Evolutionary conservation across 2,113 vertebrate genomes (phyloP), one percentile per base, ranked within the genome.

Genomic region (Lasiurus borealis): DNA sequence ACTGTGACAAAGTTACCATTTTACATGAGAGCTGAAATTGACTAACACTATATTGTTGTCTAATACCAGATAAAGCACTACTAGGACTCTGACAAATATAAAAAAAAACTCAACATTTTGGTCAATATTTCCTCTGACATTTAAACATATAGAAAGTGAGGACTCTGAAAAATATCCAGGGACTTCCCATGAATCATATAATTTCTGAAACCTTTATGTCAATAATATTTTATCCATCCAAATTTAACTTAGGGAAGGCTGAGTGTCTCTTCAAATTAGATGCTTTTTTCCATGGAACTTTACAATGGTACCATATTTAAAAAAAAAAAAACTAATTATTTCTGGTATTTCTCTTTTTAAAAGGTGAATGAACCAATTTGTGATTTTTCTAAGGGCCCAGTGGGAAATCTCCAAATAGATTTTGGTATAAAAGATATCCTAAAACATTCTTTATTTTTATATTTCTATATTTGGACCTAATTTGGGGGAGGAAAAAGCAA

Each of bases 401-500:
- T 85, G 95, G 92, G 96, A 96, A 93, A 94, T 85, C 85, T 90
- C 72, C 94, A 94, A 94, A 93, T 93, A 84, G 76, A 50, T 89
- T 90, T 93, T 34, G 18, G 68, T 95, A 25, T 92, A 92, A 93
- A 88, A 93, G 57, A 54, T 69, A 90, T 82, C 54, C 48, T 68
- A 23, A 93, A 94, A 82, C 27, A 81, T n/a, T 77, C n/a, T 75
- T 69, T 66, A 31, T 6, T 64, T 68, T 48, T 68, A 29, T 34
- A 77, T 94, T 91, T 87, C 76, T 96, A 48, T 94, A 85, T 91
- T 96, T 95, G 83, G 64, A 71, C 77, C 64, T 89, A 57, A 96
- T 80, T 90, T 90, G 48, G 40, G 72, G 50, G 84, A 89, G 46
- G 36, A n/a, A 96, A 91, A 97, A 91, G 68, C 81, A 0, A 69